Evolutionary conservation across 2,888 invertebrate species (phyloP), one percentile per base, ranked within the genome.

Genomic region (Euclidia mi): DNA sequence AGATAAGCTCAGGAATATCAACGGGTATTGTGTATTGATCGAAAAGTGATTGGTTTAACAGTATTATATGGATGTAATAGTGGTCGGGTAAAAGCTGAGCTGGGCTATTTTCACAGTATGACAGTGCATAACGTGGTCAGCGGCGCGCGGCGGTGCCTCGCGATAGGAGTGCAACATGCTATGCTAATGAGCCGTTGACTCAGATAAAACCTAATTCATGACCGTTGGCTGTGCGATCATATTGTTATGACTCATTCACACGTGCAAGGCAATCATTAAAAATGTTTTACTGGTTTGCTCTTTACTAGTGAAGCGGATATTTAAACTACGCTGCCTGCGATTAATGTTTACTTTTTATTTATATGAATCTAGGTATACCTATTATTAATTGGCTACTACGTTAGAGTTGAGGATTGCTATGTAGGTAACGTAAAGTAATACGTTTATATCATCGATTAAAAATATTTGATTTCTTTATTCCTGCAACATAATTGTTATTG

Each of bases 201-300:
- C 85, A 81, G 90, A 91, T 91, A 89, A 89, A 85, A 82, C 79
- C 79, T 83, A 82, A 91, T 91, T 88, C 89, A 92, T 84, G 80
- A 66, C 61, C 76, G 68, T 65, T 79, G 68, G 69, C 52, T 48
- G 64, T 71, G 57, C 67, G 51, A 52, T 63, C 75, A 79, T 79
- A 79, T 60, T 65, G 70, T 65, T 68, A 65, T 50, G 57, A 44
- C 25, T 41, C 25, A 50, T 65, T 50, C 59, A 70, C 62, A 71
- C 56, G 58, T 48, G 61, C 57, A 17, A 37, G 29, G 47, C n/a
- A n/a, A n/a, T 25, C 20, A 6, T 6, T 25, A 25, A 25, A 4
- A 6, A 25, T 6, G 2, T 7, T 25, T 25, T n/a, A n/a, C n/a
- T n/a, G n/a, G n/a, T n/a, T n/a, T n/a, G n/a, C n/a, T n/a, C n/a